phyloP scores from a whole-genome alignment of 1,140 invertebrate genomes.

The Lasioglossum baleicum region DNA sequence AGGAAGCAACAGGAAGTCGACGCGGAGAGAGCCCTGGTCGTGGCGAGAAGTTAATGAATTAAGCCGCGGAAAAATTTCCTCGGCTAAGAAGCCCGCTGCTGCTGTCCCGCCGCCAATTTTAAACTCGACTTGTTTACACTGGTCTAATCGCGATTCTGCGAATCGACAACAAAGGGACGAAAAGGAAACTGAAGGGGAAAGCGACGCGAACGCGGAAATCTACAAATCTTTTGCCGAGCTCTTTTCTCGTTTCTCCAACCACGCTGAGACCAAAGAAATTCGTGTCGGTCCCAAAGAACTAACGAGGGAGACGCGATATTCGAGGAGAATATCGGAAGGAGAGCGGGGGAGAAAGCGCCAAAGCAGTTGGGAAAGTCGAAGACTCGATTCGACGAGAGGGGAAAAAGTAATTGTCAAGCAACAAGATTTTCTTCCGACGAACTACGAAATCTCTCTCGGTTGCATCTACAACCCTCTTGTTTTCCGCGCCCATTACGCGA shows the following conservation, averaged over 20 bases:
- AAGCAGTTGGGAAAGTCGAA: slow-evolving; percentile 29
- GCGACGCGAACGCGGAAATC: too few relatives aligned
- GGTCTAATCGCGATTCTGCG: too few relatives aligned
- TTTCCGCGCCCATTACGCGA: slow-evolving; percentile 36
- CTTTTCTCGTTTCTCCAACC: too few relatives aligned
- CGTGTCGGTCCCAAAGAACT: too few relatives aligned
- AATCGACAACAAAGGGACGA: too few relatives aligned
- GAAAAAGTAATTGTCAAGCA: slow-evolving; percentile 41
- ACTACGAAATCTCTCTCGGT: too few relatives aligned
- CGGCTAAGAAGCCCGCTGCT: neutral
- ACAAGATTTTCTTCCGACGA: slow-evolving; percentile 32
- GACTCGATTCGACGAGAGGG: slow-evolving; percentile 1
- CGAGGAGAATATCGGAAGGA: neutral
- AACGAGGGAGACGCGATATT: too few relatives aligned
- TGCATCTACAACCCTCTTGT: too few relatives aligned
- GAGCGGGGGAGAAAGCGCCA: too few relatives aligned
- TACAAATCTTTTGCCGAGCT: too few relatives aligned
- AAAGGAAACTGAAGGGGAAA: too few relatives aligned
- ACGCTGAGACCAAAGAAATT: too few relatives aligned
- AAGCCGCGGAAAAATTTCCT: slow-evolving; percentile 30
- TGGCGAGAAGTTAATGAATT: slow-evolving; percentile 52
- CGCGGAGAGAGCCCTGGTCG: neutral
- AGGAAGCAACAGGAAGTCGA: slow-evolving; percentile 59
- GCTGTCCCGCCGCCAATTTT: neutral
- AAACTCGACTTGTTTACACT: neutral